These are phyloP conservation scores for Bradypodion ventrale DNA, from an alignment of 2,797 vertebrate genomes.

Conservation along the genomic window DNA sequence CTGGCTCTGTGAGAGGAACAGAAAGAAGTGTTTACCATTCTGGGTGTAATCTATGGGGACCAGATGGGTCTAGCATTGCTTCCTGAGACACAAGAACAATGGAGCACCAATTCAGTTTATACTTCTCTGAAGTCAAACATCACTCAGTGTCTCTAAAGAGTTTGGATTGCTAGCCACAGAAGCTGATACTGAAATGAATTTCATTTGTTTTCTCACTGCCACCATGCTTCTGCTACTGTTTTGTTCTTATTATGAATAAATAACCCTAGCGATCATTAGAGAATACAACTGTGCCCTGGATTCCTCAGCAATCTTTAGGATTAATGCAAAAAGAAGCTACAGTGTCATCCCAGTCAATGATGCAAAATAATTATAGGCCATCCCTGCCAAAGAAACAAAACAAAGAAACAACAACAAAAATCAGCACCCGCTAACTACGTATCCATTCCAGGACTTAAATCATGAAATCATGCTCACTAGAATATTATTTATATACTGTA, in stretches of 20 bases:
- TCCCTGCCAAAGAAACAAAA: not conserved
- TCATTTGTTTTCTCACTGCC: too few relatives aligned
- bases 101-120: not conserved
- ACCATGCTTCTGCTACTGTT: too few relatives aligned
- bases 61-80: not conserved
- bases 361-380: slow-evolving; percentile 10
- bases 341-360: not conserved
- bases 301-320: not conserved
- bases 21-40: not conserved
- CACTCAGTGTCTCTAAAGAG: too few relatives aligned
- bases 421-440: slow-evolving; percentile 23
- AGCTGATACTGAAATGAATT: too few relatives aligned
- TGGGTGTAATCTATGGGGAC: not conserved
- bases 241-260: not conserved
- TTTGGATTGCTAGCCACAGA: too few relatives aligned
- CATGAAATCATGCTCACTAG: slow-evolving; percentile 67
- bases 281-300: not conserved
- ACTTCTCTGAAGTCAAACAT: not conserved
- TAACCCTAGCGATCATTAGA: not conserved
- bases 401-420: not conserved
- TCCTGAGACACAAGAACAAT: not conserved
- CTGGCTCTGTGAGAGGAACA: not conserved
- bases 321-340: not conserved
- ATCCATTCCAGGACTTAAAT: slow-evolving; percentile 60
- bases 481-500: slow-evolving; percentile 74